Percentiles rank a stretch among this genome's conserved stretches.
Conservation (phyloP, 2,797 vertebrate genomes). For the Nannoperca australis region DNA sequence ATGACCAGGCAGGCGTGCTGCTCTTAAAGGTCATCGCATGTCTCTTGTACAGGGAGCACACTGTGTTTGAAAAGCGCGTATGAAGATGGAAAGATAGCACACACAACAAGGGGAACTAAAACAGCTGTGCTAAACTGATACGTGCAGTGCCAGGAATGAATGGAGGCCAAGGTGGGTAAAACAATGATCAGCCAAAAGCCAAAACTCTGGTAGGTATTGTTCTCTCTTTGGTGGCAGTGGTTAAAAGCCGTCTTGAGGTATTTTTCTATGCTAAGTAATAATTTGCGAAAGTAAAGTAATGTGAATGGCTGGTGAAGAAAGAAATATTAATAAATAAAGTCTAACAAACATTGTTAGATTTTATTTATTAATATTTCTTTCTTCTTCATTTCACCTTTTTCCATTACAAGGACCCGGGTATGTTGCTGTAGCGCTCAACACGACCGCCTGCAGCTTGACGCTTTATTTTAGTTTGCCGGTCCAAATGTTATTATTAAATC, state of each 20-base stretch:
- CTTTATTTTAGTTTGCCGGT: slow-evolving; percentile 2
- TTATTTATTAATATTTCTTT: too few relatives aligned
- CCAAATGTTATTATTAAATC: background rate
- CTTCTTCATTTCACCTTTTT: background rate
- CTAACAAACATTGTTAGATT: too few relatives aligned
- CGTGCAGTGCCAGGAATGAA: slow-evolving; percentile 24
- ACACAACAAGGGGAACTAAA: slow-evolving; percentile 31
- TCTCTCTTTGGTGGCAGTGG: background rate
- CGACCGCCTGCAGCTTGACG: background rate
- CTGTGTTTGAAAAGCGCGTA: slow-evolving; percentile 32
- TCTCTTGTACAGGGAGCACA: slow-evolving; percentile 32
- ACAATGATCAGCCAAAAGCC: slow-evolving; percentile 27
- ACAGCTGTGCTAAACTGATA: slow-evolving; percentile 37
- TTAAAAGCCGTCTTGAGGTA: slow-evolving; percentile 13
- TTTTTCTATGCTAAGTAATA: background rate
- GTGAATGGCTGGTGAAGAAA: background rate
- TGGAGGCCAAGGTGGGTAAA: slow-evolving; percentile 8
- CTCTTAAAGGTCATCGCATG: slow-evolving; percentile 68
- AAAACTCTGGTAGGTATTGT: slow-evolving; percentile 12
- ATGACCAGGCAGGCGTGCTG: slow-evolving; percentile 55
- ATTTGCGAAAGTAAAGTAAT: background rate
- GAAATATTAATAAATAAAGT: background rate
- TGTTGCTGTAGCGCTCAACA: background rate
- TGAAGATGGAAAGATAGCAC: slow-evolving; percentile 46
- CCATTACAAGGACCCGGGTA: background rate